Evolutionary conservation across 2,797 vertebrate species (phyloP).

Genomic region (Melanitta fusca): DNA sequence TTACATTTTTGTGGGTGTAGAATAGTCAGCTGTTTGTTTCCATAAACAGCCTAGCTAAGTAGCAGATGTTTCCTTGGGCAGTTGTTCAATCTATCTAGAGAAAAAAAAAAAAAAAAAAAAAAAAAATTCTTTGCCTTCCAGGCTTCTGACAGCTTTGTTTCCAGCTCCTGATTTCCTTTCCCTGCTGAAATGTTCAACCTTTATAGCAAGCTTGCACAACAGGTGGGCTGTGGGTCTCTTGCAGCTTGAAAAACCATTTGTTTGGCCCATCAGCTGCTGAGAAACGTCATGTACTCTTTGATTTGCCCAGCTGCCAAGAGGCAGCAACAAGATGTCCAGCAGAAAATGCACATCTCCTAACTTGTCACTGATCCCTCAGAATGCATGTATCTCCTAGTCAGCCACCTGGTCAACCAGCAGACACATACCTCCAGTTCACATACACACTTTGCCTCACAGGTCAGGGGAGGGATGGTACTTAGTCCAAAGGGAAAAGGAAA

Average conservation of each 20-base stretch:
- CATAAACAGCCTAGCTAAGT: slow-evolving; percentile 60
- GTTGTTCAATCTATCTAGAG: slow-evolving; percentile 63
- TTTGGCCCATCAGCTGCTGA: slow-evolving; percentile 71
- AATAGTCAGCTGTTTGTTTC: slow-evolving; percentile 65
- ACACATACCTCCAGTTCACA: not conserved
- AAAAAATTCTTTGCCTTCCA: slow-evolving; percentile 46
- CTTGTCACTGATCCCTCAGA: slow-evolving; percentile 41
- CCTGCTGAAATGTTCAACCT: slow-evolving; percentile 67
- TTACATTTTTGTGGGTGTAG: slow-evolving; percentile 2
- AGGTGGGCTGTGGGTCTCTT: slow-evolving; percentile 65
- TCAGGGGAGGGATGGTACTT: not conserved
- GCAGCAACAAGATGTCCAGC: slow-evolving; percentile 66
- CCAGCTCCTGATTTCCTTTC: slow-evolving; percentile 66
- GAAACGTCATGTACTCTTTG: slow-evolving; percentile 66
- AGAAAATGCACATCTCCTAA: slow-evolving; percentile 30
- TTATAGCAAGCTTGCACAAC: slow-evolving; percentile 55
- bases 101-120: slow-evolving; percentile 46
- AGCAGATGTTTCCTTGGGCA: slow-evolving; percentile 73
- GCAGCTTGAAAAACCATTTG: slow-evolving; percentile 65
- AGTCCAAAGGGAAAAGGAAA: not conserved
- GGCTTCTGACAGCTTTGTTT: slow-evolving; percentile 70
- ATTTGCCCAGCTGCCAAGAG: slow-evolving; percentile 69
- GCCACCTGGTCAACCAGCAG: slow-evolving; percentile 41
- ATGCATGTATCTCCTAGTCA: not conserved
- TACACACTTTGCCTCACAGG: not conserved